Evolutionary conservation across 2,888 invertebrate species (phyloP), one percentile per base, ranked within the genome.

Genomic region (Scaptomyza parva): DNA sequence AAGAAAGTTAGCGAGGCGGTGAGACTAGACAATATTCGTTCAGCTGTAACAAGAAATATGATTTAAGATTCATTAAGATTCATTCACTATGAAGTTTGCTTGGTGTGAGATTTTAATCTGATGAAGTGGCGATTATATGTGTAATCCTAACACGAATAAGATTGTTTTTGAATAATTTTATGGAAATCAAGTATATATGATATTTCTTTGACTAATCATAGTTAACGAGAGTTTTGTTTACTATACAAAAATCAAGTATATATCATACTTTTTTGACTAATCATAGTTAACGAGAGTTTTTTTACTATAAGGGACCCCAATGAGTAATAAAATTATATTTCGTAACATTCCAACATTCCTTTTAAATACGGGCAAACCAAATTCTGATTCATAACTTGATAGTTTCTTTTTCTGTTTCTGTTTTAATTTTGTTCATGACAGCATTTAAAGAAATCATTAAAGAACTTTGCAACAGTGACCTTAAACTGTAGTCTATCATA

Each of bases 391-490:
- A 55, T 44, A 39, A 28, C 35, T 14, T 18, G 22, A 53, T n/a
- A 53, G 33, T 50, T 66, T 30, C n/a, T n/a, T 9, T 43, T 26
- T 17, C n/a, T n/a, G n/a, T n/a, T n/a, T 18, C n/a, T 20, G 47
- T n/a, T 66, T 37, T 40, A 40, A 53, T 35, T 73, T 53, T 75
- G 55, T 44, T 28, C 14, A 55, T 72, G 70, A 57, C 47, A 51
- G 37, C 54, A 69, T 55, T 22, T 43, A 9, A 33, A 5, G n/a
- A 47, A 35, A 8, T 37, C n/a, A n/a, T n/a, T n/a, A n/a, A n/a
- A n/a, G n/a, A n/a, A n/a, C n/a, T n/a, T n/a, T n/a, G n/a, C n/a
- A n/a, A n/a, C 28, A 7, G 5, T 20, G 48, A 39, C 24, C 28
- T 57, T n/a, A 35, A 62, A n/a, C n/a, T n/a, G n/a, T n/a, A n/a